These are phyloP conservation scores for Sinocyclocheilus maitianheensis DNA, from an alignment of 2,113 vertebrate species.

Conservation along the genomic window DNA sequence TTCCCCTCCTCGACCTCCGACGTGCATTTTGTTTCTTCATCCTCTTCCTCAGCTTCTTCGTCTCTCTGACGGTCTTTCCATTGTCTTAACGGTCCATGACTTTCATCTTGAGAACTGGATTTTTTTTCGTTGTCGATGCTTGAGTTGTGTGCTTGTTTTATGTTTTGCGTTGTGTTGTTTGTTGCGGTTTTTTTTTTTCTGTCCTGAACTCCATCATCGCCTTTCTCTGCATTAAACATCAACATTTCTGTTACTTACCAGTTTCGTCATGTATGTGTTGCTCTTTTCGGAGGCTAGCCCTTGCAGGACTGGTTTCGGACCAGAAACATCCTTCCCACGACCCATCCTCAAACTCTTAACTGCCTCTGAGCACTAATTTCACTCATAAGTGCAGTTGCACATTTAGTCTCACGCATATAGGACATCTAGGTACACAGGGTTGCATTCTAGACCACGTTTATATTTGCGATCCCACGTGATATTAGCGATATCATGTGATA, in stretches of 20 bases:
- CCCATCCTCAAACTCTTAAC: neutral
- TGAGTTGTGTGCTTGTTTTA: constrained; percentile 65
- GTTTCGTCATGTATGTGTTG: constrained; percentile 1
- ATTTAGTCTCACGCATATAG: neutral
- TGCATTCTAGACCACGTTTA: constrained; percentile 19
- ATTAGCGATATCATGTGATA: neutral
- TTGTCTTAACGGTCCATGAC: constrained; percentile 60
- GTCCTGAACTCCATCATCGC: constrained; percentile 62
- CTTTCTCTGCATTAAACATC: constrained; percentile 66
- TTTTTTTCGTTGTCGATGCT: constrained; percentile 64
- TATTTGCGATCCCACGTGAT: neutral
- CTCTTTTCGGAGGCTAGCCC: constrained; percentile 15
- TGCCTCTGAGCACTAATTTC: constrained; percentile 13
- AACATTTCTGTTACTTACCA: constrained; percentile 41
- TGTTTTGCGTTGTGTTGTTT: constrained; percentile 44
- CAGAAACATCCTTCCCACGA: neutral
- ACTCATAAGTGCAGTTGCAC: constrained; percentile 2
- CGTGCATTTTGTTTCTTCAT: constrained; percentile 21
- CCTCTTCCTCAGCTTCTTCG: neutral
- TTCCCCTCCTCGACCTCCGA: neutral
- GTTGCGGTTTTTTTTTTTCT: constrained; percentile 45
- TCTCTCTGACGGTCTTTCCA: constrained; percentile 20
- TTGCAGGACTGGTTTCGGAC: neutral
- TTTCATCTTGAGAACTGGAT: constrained; percentile 70
- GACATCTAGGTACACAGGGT: neutral